phyloP scores from a whole-genome alignment of 2,888 invertebrate genomes.

The Drosophila meridionalis region DNA sequence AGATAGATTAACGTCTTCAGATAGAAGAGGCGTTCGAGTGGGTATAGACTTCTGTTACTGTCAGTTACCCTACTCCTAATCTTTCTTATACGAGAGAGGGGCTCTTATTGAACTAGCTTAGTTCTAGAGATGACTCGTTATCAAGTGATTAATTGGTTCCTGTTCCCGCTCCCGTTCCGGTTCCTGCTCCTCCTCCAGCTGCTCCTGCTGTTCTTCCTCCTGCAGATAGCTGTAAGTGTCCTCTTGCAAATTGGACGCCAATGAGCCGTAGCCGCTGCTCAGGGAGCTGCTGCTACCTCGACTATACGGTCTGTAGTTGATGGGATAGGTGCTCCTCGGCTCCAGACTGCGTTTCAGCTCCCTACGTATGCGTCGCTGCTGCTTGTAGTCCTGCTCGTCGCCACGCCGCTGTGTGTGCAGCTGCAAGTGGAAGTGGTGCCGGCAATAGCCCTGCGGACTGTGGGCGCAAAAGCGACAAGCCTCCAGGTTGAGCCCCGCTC shows the following conservation, averaged over 20 bases:
- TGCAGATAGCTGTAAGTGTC: conserved; percentile 20
- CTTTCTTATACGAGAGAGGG: no score
- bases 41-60: no score
- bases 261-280: conserved; percentile 67
- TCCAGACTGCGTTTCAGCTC: conserved; percentile 80
- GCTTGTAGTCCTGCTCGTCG: conserved; percentile 66
- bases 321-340: conserved; percentile 46
- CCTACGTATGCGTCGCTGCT: conserved; percentile 72
- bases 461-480: conserved; percentile 83
- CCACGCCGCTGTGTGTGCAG: conserved; percentile 55
- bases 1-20: no score
- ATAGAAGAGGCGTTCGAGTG: no score
- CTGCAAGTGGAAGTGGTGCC: conserved; percentile 83
- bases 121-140: conserved; percentile 13
- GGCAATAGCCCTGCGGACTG: conserved; percentile 83
- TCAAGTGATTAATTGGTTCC: neutral
- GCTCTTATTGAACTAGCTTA: neutral
- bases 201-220: conserved; percentile 1
- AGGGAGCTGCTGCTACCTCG: conserved; percentile 54
- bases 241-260: conserved; percentile 39
- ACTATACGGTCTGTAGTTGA: conserved; percentile 38
- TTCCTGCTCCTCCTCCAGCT: neutral
- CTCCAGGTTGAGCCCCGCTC: conserved; percentile 62
- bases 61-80: no score
- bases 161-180: neutral